Conservation (phyloP, 2,888 invertebrate genomes). For the Chymomyza caudatula region DNA sequence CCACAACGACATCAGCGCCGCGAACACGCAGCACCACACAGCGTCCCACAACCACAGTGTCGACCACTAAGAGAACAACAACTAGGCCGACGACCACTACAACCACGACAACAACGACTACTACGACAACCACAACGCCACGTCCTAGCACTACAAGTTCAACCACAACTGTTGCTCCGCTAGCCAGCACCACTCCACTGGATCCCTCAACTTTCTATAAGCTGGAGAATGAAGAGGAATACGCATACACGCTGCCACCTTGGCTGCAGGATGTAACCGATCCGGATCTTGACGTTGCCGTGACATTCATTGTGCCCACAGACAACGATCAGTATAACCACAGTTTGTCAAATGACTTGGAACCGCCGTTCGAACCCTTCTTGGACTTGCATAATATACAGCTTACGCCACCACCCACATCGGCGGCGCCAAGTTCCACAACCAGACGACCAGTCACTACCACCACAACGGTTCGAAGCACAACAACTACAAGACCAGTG, state of each 20-base stretch:
- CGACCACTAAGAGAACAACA: slow-evolving; percentile 11
- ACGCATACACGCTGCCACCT: slow-evolving; percentile 72
- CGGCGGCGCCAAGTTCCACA: slow-evolving; percentile 9
- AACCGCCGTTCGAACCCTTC: slow-evolving; percentile 75
- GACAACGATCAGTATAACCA: slow-evolving; percentile 75
- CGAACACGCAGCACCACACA: slow-evolving; percentile 29
- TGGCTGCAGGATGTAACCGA: slow-evolving; percentile 75
- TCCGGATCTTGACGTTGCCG: slow-evolving; percentile 75
- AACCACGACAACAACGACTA: slow-evolving; percentile 33
- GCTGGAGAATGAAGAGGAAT: slow-evolving; percentile 59
- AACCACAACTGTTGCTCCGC: slow-evolving; percentile 31
- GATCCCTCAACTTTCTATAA: slow-evolving; percentile 61
- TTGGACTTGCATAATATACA: slow-evolving; percentile 65
- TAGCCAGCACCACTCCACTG: slow-evolving; percentile 46
- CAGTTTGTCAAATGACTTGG: slow-evolving; percentile 62
- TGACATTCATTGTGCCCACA: slow-evolving; percentile 69
- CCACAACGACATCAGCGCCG: slow-evolving; percentile 31
- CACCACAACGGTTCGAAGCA: slow-evolving; percentile 44
- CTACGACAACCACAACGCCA: slow-evolving; percentile 30
- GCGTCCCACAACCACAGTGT: slow-evolving; percentile 8
- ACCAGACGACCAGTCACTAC: slow-evolving; percentile 34
- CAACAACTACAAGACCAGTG: slow-evolving; percentile 35
- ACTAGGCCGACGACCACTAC: slow-evolving; percentile 34
- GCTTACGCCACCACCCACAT: slow-evolving; percentile 54
- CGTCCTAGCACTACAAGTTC: slow-evolving; percentile 19